A percentile compares a stretch with the other conserved stretches of the same genome.
phyloP scores from a whole-genome alignment of 2,888 invertebrate genomes.

The Euphydryas editha region DNA sequence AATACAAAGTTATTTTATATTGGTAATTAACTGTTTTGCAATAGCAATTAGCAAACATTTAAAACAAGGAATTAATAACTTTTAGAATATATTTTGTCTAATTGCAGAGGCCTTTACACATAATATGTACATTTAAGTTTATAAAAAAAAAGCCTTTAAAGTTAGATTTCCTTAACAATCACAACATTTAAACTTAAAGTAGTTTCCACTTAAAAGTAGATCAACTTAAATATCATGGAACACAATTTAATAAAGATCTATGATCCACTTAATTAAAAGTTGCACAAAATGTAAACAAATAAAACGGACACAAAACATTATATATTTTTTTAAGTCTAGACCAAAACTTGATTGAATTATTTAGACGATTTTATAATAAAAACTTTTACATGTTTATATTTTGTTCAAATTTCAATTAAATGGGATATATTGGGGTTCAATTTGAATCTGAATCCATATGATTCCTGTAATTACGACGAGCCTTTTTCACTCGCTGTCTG shows the following conservation, averaged over 20 bases:
- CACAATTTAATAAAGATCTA: conserved; percentile 1
- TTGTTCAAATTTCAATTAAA: conserved; percentile 2
- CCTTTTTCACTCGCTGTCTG: conserved; percentile 84
- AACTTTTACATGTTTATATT: not conserved
- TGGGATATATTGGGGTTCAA: conserved; percentile 52
- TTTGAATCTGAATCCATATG: conserved; percentile 88
- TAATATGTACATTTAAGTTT: too few relatives aligned
- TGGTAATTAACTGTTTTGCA: too few relatives aligned
- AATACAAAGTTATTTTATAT: too few relatives aligned
- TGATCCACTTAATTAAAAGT: not conserved
- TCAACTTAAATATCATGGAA: conserved; percentile 10
- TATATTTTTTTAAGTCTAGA: not conserved
- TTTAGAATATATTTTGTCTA: conserved; percentile 8
- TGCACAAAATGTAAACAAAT: conserved; percentile 5
- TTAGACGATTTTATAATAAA: not conserved
- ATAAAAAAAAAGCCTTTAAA: conserved; percentile 5
- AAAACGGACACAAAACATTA: not conserved
- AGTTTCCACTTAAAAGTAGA: conserved; percentile 24
- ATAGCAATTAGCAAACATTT: not conserved
- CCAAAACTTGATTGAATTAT: not conserved
- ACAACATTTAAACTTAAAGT: conserved; percentile 45
- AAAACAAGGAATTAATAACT: not conserved
- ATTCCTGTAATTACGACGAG: conserved; percentile 85
- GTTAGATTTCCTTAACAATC: conserved; percentile 13
- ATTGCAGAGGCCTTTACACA: conserved; percentile 14